Conservation (phyloP, 2,113 vertebrate species). For the Chitala chitala region DNA sequence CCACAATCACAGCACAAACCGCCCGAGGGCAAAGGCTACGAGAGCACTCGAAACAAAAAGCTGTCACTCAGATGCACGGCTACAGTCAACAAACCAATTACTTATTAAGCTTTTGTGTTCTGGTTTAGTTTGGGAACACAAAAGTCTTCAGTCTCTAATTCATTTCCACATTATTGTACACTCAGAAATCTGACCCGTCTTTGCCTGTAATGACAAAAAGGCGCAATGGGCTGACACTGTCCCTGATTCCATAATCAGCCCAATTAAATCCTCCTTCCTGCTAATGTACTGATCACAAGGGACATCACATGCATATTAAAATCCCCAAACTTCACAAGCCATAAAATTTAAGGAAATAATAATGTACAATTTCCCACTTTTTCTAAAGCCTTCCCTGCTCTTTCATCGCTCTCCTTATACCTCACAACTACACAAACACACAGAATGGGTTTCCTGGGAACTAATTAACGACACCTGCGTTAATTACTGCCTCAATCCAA, state of each 20-base stretch:
- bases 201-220: neutral
- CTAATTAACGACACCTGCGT: slow-evolving; percentile 92
- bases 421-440: slow-evolving; percentile 5
- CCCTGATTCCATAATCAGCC: slow-evolving; percentile 66
- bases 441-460: slow-evolving; percentile 73
- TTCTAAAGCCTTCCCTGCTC: slow-evolving; percentile 35
- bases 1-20: too few species aligned
- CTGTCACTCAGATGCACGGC: neutral
- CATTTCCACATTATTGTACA: neutral
- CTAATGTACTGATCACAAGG: slow-evolving; percentile 65
- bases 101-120: neutral
- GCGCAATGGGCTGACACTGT: slow-evolving; percentile 46
- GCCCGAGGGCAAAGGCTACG: neutral
- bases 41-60: neutral
- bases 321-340: slow-evolving; percentile 54
- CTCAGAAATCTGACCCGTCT: neutral
- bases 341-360: slow-evolving; percentile 36
- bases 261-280: slow-evolving; percentile 67
- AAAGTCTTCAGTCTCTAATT: neutral
- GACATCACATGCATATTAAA: slow-evolving; percentile 65
- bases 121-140: too few species aligned
- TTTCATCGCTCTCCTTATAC: slow-evolving; percentile 18
- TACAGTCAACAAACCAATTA: neutral
- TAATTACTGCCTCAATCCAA: slow-evolving; percentile 88
- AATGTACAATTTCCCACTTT: slow-evolving; percentile 60